Base-by-base conservation (phyloP, 2,888 invertebrate species). In the Andrena marginata region DNA sequence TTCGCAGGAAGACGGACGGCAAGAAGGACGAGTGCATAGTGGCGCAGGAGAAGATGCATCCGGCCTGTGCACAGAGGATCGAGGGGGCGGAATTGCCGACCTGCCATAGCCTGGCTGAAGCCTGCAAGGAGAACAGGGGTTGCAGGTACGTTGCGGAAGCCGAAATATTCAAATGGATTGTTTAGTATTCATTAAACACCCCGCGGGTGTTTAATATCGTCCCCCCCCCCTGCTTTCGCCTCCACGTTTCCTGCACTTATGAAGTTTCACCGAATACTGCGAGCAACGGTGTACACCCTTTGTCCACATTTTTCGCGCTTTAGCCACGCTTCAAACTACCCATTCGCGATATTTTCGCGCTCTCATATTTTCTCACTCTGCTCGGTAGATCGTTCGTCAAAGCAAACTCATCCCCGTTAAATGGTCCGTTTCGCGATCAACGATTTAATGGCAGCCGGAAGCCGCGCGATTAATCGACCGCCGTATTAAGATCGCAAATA, bases 1-100 rank as follows among this genome's bases (percentile, higher is more conserved):
- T 67, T 78, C 94, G 6, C 94, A 98, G 98, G 95, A 98, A 98
- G 96, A 97, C 97, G 49, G 97, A 97, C 92, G 97, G 97, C 94
- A 97, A 97, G 90, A 96, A 97, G 93, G 98, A 98, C 93, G 96
- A 97, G 85, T 98, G 98, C 95, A 96, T 98, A 95, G 96, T 97
- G 90, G 98, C 98, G 83, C 98, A 98, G 94, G 97, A 98, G 94
- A 97, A 97, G 92, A 96, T 98, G 85, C 98, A 98, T 94, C 98
- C 98, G 10, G 96, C 97, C 63, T 98, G 98, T 94, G 98, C 98
- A 69, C 97, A 98, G 94, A 96, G 97, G 77, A 96, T 96, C 79
- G 96, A 97, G 65, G 95, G 96, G 79, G 95, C 95, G 70, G 96
- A 97, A 65, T 96, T 97, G 87, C 98, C 98, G n/a, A 97, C 97